Conservation (phyloP, 2,113 vertebrate species). For the Hippocampus mohnikei region DNA sequence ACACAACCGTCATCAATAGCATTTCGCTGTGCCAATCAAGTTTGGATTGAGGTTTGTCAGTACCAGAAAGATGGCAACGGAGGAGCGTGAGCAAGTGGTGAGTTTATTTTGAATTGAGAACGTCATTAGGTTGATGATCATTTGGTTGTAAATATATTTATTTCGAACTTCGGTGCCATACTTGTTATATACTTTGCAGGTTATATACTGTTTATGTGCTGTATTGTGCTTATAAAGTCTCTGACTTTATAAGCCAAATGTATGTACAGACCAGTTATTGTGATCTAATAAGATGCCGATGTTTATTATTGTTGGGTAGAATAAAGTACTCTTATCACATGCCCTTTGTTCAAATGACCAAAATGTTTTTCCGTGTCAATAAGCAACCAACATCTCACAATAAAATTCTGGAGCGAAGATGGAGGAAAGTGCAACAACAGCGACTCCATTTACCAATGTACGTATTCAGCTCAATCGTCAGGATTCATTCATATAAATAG, state of each 20-base stretch:
- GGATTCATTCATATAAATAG: not conserved
- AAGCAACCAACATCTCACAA: slow-evolving; percentile 37
- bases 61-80: not conserved
- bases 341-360: not conserved
- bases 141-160: not conserved
- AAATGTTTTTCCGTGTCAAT: not conserved
- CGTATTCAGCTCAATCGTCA: slow-evolving; percentile 29
- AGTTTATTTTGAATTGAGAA: not conserved
- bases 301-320: not conserved
- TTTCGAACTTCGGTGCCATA: too few species aligned
- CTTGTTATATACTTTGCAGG: too few species aligned
- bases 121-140: not conserved
- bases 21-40: not conserved
- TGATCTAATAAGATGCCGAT: too few species aligned
- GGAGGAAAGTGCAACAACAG: slow-evolving; percentile 67
- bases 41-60: not conserved
- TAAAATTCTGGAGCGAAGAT: slow-evolving; percentile 70
- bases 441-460: slow-evolving; percentile 74
- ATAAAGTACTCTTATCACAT: not conserved
- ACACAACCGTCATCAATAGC: not conserved
- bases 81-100: not conserved
- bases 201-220: too few species aligned
- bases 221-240: too few species aligned
- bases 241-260: not conserved
- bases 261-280: not conserved